These are phyloP conservation scores for Diorhabda elongata DNA, from an alignment of 1,140 invertebrate species.

Conservation along the genomic window DNA sequence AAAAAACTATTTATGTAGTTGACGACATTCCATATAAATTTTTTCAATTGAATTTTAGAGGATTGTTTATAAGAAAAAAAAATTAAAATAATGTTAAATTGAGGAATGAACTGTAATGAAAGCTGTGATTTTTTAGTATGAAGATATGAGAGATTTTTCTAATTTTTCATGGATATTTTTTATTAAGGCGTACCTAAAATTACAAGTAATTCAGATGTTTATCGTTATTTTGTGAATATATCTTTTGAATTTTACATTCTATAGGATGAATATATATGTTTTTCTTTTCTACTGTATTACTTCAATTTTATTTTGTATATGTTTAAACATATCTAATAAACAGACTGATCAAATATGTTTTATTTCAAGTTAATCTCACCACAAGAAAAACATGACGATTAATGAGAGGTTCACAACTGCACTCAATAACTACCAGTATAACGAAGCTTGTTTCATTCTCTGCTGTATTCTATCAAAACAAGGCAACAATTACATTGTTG, in stretches of 20 bases:
- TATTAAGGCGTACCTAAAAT: slow-evolving; percentile 9
- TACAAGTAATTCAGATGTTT: slow-evolving; percentile 4
- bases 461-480: too few species aligned
- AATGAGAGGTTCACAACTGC: too few species aligned
- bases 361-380: not conserved
- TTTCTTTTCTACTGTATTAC: slow-evolving; percentile 15
- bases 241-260: slow-evolving; percentile 13
- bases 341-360: slow-evolving; percentile 25
- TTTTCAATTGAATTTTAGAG: slow-evolving; percentile 19
- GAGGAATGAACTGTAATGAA: slow-evolving; percentile 33
- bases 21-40: slow-evolving; percentile 14
- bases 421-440: too few species aligned
- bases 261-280: not conserved
- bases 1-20: slow-evolving; percentile 3
- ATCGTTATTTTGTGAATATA: slow-evolving; percentile 11
- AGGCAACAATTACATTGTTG: too few species aligned
- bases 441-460: too few species aligned
- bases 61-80: slow-evolving; percentile 16
- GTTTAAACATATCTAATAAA: slow-evolving; percentile 35
- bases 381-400: too few species aligned
- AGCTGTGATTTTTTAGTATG: slow-evolving; percentile 39
- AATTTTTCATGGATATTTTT: slow-evolving; percentile 23
- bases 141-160: slow-evolving; percentile 22
- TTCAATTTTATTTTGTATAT: slow-evolving; percentile 29
- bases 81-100: slow-evolving; percentile 19